Evolutionary conservation across 2,797 vertebrate species (phyloP).

Genomic region (Sandelia bainsii): DNA sequence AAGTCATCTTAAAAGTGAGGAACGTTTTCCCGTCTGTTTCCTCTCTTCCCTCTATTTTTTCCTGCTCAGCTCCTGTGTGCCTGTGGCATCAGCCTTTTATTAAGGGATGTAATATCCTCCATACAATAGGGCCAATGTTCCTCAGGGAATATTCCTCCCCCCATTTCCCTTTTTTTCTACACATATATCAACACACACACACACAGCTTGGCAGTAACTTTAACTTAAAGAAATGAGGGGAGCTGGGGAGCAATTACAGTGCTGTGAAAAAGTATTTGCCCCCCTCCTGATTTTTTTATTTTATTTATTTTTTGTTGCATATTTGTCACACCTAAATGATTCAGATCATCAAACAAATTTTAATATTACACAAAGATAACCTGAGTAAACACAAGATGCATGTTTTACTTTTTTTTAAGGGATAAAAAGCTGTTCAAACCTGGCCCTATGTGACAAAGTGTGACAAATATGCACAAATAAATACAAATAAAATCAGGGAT

Average conservation of each 20-base stretch:
- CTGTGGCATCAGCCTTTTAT: constrained; percentile 73
- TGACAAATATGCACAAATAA: too few relatives aligned
- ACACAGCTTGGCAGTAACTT: constrained; percentile 60
- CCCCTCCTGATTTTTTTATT: too few relatives aligned
- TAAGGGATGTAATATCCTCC: constrained; percentile 76
- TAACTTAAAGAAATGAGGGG: constrained; percentile 74
- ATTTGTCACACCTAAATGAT: too few relatives aligned
- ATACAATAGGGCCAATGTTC: constrained; percentile 65
- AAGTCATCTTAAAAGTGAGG: constrained; percentile 54
- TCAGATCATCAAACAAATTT: too few relatives aligned
- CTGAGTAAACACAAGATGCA: too few relatives aligned
- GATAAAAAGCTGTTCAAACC: too few relatives aligned
- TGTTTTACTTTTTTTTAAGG: too few relatives aligned
- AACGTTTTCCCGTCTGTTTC: constrained; percentile 35
- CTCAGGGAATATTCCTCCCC: constrained; percentile 18
- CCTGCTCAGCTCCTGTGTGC: constrained; percentile 30
- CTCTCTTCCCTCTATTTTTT: constrained; percentile 32
- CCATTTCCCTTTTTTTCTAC: constrained; percentile 9
- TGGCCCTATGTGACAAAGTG: too few relatives aligned
- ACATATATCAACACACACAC: constrained; percentile 27
- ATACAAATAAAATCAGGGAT: too few relatives aligned
- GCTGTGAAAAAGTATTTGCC: too few relatives aligned
- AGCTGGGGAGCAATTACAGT: constrained; percentile 74
- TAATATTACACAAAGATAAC: too few relatives aligned
- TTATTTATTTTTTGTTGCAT: too few relatives aligned